phyloP scores from a whole-genome alignment of 2,888 invertebrate species.

The Drosophila aldrichi region DNA sequence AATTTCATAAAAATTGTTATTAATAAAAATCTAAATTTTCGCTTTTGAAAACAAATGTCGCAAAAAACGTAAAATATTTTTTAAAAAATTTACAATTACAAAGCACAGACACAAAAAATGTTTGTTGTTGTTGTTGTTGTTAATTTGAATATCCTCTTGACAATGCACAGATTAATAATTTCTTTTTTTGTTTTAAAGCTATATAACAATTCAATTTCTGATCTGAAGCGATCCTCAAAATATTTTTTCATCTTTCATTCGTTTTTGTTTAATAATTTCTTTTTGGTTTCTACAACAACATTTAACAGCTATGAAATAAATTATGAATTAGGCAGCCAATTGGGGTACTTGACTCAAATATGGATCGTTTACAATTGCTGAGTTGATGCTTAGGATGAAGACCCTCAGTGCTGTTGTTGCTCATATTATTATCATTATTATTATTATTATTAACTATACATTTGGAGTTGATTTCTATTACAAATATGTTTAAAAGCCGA shows the following conservation, averaged over 20 bases:
- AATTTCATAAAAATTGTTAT: constrained; percentile 43
- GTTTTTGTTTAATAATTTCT: not conserved
- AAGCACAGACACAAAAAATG: constrained; percentile 60
- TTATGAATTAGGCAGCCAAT: constrained; percentile 41
- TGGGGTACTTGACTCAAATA: constrained; percentile 25
- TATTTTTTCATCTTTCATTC: constrained; percentile 10
- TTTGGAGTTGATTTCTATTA: constrained; percentile 41
- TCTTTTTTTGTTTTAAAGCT: constrained; percentile 58
- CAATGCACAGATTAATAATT: constrained; percentile 51
- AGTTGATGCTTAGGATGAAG: constrained; percentile 36
- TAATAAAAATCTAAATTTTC: constrained; percentile 20
- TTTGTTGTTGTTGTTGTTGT: constrained; percentile 36
- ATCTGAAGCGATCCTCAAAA: constrained; percentile 33
- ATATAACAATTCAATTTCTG: constrained; percentile 66
- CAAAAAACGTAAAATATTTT: constrained; percentile 50
- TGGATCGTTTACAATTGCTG: constrained; percentile 20
- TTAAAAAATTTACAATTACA: constrained; percentile 67
- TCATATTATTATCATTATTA: constrained; percentile 24
- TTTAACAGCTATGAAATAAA: constrained; percentile 50
- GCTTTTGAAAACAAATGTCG: constrained; percentile 43
- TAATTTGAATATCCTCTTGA: constrained; percentile 43
- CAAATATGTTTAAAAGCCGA: constrained; percentile 30
- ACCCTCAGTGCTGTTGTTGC: constrained; percentile 51
- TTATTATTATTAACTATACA: constrained; percentile 48
- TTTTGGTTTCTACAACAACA: constrained; percentile 43